A percentile compares a stretch with the other conserved stretches of the same genome.
These are phyloP conservation scores for Bos taurus DNA, from an alignment of 2,113 vertebrate species.

Conservation along the genomic window ARS-UCD2.0 NC_037331.1:38170501-38171000, in stretches of 20 bases:
- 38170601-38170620: neutral
- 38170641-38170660: neutral
- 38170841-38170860: neutral
- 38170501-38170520: neutral
- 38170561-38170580: neutral
- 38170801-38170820: neutral
- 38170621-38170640: neutral
- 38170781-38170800: neutral
- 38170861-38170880: neutral
- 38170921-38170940: neutral
- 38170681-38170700: neutral
- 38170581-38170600: neutral
- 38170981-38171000: neutral
- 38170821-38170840: neutral
- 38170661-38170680: neutral
- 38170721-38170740: neutral
- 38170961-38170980: neutral
- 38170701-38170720: neutral
- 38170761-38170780: neutral
- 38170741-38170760: neutral
- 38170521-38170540: neutral
- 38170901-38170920: neutral
- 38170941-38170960: neutral
- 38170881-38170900: neutral
- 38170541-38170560: neutral